Percentiles rank a stretch among this genome's conserved stretches.
Conservation (phyloP, 2,888 invertebrate species). For the Drosophila tanythrix region DNA sequence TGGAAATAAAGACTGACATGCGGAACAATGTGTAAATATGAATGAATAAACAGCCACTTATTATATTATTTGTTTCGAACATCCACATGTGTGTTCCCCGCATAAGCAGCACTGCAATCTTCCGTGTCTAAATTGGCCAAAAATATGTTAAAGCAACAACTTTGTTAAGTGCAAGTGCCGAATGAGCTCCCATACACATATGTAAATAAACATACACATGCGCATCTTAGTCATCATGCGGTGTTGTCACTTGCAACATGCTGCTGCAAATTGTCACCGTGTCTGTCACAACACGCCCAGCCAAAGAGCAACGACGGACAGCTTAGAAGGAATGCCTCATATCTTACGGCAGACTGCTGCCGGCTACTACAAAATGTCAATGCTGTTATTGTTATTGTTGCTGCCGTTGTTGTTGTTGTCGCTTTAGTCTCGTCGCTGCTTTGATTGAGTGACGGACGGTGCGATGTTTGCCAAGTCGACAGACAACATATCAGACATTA, state of each 20-base stretch:
- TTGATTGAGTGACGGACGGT: slow-evolving; percentile 50
- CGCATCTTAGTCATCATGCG: slow-evolving; percentile 27
- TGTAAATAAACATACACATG: background rate
- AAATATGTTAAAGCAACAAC: slow-evolving; percentile 51
- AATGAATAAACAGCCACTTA: background rate
- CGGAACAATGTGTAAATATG: background rate
- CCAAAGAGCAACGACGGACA: slow-evolving; percentile 16
- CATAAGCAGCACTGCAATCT: slow-evolving; percentile 11
- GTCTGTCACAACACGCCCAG: slow-evolving; percentile 52
- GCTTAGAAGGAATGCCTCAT: slow-evolving; percentile 39
- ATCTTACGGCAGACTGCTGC: slow-evolving; percentile 43
- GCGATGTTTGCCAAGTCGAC: slow-evolving; percentile 37
- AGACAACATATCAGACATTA: slow-evolving; percentile 34
- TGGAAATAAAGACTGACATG: background rate
- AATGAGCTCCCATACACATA: background rate
- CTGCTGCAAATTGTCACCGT: slow-evolving; percentile 64
- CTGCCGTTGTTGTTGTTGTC: background rate
- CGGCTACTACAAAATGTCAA: slow-evolving; percentile 27
- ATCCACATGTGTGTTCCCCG: slow-evolving; percentile 1
- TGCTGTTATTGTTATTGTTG: slow-evolving; percentile 15
- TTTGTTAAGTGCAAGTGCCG: slow-evolving; percentile 55
- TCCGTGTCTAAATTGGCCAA: slow-evolving; percentile 37
- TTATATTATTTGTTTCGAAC: background rate
- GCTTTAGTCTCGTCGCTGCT: slow-evolving; percentile 24
- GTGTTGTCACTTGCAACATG: slow-evolving; percentile 50